Percentiles rank a stretch among this genome's conserved stretches.
These are phyloP conservation scores for Nephrotoma guestfalica DNA, from an alignment of 2,888 invertebrate genomes.

Conservation along the genomic window DNA sequence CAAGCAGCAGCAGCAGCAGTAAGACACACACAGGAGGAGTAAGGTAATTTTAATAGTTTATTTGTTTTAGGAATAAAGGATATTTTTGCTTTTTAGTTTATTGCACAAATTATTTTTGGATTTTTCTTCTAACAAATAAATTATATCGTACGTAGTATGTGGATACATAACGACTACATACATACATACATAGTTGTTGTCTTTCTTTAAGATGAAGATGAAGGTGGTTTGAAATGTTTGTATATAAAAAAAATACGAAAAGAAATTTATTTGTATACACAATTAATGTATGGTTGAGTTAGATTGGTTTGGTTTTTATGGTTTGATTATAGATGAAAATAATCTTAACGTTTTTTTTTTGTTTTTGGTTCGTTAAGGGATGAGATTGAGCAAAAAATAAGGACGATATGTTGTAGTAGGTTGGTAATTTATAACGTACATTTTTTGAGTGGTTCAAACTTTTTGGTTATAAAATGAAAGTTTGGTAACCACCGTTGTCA, in stretches of 20 bases:
- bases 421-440: neutral
- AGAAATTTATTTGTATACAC: neutral
- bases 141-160: neutral
- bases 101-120: neutral
- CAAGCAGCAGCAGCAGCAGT: neutral
- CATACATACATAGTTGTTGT: neutral
- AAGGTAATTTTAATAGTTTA: neutral
- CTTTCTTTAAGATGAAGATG: neutral
- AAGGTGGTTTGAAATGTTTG: neutral
- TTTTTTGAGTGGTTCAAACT: neutral
- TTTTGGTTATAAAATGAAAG: neutral
- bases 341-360: neutral
- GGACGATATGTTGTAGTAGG: neutral
- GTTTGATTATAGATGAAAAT: neutral
- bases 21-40: neutral
- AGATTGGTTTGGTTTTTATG: neutral
- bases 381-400: neutral
- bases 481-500: neutral
- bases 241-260: neutral
- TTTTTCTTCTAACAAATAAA: neutral
- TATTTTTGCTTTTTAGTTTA: neutral
- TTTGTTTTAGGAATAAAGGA: neutral
- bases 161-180: neutral
- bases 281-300: neutral
- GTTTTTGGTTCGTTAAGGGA: neutral